Conservation (phyloP, 1,140 invertebrate species). For the Holotrichia oblita region DNA sequence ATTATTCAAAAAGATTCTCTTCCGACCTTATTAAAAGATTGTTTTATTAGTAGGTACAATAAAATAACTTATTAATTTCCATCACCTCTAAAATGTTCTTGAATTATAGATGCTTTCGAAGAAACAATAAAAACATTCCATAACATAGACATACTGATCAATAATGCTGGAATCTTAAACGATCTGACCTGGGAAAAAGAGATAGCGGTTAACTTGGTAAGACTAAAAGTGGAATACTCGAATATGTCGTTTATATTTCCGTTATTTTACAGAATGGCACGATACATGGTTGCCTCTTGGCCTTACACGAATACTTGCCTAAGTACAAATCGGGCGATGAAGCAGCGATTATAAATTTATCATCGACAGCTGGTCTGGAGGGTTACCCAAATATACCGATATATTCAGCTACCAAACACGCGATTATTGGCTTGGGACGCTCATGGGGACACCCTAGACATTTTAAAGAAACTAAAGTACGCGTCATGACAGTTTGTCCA, state of each 20-base stretch:
- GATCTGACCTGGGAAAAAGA: constrained; percentile 57
- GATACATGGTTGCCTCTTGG: constrained; percentile 57
- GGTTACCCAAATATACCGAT: constrained; percentile 69
- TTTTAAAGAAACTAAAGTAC: constrained; percentile 55
- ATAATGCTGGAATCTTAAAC: constrained; percentile 65
- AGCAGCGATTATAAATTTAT: constrained; percentile 73
- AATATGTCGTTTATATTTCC: neutral
- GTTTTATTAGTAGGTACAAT: too few species aligned
- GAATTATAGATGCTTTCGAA: constrained; percentile 61
- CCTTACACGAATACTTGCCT: constrained; percentile 64
- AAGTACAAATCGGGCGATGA: constrained; percentile 69
- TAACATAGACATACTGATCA: constrained; percentile 67
- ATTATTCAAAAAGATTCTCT: too few species aligned
- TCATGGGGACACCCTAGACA: constrained; percentile 50
- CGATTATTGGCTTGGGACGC: constrained; percentile 65
- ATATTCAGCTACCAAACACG: constrained; percentile 76
- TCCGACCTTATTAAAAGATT: too few species aligned
- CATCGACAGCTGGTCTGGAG: constrained; percentile 69
- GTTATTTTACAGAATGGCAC: constrained; percentile 56
- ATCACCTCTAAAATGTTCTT: too few species aligned
- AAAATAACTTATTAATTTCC: neutral
- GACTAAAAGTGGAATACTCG: neutral
- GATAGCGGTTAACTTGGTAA: constrained; percentile 64
- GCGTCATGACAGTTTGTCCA: constrained; percentile 65
- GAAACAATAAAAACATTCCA: constrained; percentile 64